A percentile compares a stretch with the other conserved stretches of the same genome.
Conservation (phyloP, 1,140 invertebrate genomes). For the Atta colombica region DNA sequence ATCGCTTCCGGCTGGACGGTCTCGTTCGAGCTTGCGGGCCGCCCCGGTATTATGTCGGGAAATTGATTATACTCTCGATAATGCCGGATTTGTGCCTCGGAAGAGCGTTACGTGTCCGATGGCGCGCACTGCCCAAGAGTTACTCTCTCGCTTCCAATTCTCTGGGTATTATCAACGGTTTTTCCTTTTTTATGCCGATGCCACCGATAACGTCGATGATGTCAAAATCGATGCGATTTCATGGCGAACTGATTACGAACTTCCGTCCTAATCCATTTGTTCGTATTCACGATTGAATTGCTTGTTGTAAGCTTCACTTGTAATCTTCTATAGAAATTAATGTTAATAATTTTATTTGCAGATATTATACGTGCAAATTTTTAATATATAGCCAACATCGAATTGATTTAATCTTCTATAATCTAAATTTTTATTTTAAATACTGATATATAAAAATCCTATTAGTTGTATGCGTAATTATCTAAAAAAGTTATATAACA, state of each 20-base stretch:
- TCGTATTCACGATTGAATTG: slow-evolving; percentile 11
- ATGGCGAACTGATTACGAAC: slow-evolving; percentile 45
- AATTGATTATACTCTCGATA: slow-evolving; percentile 83
- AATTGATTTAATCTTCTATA: neutral
- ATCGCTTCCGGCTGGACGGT: slow-evolving; percentile 80
- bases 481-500: neutral
- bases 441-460: neutral
- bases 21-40: slow-evolving; percentile 76
- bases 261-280: slow-evolving; percentile 37
- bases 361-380: neutral
- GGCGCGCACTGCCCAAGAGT: slow-evolving; percentile 45
- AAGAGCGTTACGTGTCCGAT: slow-evolving; percentile 60
- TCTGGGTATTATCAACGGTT: slow-evolving; percentile 35
- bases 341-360: neutral
- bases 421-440: neutral
- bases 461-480: neutral
- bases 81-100: slow-evolving; percentile 75
- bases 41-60: slow-evolving; percentile 79
- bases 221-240: slow-evolving; percentile 55
- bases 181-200: slow-evolving; percentile 42
- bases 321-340: neutral
- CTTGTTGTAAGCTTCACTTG: neutral
- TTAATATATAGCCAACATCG: neutral
- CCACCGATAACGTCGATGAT: slow-evolving; percentile 22
- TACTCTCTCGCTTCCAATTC: slow-evolving; percentile 40